Conservation (phyloP, 1,140 invertebrate genomes). For the Spodoptera frugiperda region DNA sequence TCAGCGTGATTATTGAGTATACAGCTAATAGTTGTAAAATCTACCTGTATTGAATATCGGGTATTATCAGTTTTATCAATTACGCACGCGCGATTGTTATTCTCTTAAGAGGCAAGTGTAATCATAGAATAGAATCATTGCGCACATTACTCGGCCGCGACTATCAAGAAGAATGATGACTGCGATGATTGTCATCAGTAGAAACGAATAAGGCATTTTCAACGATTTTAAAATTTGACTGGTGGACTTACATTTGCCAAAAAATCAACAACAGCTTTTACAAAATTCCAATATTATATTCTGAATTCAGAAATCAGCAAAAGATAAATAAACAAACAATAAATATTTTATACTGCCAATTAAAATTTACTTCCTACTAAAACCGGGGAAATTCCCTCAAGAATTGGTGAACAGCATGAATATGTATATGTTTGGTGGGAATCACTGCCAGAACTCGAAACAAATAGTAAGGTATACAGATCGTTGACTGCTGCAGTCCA, state of each 20-base stretch:
- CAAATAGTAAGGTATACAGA: slow-evolving; percentile 78
- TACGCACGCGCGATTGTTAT: slow-evolving; percentile 50
- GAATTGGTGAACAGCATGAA: slow-evolving; percentile 59
- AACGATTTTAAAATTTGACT: too few relatives aligned
- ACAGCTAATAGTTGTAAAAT: too few relatives aligned
- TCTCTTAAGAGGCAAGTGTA: too few relatives aligned
- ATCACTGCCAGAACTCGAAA: slow-evolving; percentile 79
- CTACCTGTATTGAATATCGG: too few relatives aligned
- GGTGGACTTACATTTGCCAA: too few relatives aligned
- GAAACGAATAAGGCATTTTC: too few relatives aligned
- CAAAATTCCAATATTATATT: too few relatives aligned
- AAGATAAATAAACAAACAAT: slow-evolving; percentile 19
- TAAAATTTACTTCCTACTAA: slow-evolving; percentile 26
- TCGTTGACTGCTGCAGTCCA: slow-evolving; percentile 76
- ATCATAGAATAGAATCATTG: too few relatives aligned
- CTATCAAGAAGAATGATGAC: too few relatives aligned
- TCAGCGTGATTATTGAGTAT: not conserved
- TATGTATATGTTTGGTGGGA: slow-evolving; percentile 71
- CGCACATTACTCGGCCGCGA: too few relatives aligned
- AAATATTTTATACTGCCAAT: slow-evolving; percentile 27
- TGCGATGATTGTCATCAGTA: too few relatives aligned
- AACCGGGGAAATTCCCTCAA: slow-evolving; percentile 31
- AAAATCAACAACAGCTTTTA: too few relatives aligned
- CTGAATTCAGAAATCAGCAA: not conserved
- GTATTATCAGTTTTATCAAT: slow-evolving; percentile 11